A percentile compares a stretch with the other conserved stretches of the same genome.
Conservation (phyloP, 1,140 invertebrate genomes). For the Acyrthosiphon pisum region DNA sequence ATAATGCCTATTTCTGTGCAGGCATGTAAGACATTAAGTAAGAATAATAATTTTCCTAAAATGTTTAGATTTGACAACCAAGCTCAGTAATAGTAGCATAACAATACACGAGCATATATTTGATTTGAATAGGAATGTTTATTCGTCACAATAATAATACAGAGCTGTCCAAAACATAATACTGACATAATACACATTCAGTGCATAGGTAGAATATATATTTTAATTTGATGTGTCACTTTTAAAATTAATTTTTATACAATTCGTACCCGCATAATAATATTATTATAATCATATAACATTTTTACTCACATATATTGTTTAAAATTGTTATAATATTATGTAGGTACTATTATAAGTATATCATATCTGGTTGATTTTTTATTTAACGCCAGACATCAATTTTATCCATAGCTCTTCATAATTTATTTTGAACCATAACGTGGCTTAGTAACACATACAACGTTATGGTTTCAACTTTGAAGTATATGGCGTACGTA, state of each 20-base stretch:
- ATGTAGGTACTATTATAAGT: too few relatives aligned
- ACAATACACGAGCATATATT: neutral
- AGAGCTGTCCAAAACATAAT: neutral
- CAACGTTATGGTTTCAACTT: neutral
- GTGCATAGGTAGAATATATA: neutral
- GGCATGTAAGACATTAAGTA: neutral
- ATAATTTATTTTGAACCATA: neutral
- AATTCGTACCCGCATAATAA: neutral
- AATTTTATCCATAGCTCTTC: neutral
- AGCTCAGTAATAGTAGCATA: neutral
- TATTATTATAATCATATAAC: neutral
- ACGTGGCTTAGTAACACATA: neutral
- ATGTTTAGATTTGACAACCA: neutral
- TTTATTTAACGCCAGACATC: neutral
- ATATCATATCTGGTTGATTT: neutral
- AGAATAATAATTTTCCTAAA: neutral
- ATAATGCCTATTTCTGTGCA: neutral
- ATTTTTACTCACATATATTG: neutral
- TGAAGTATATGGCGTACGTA: neutral
- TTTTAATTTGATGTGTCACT: neutral
- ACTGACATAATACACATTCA: neutral
- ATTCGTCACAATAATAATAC: neutral
- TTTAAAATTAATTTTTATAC: conserved; percentile 2
- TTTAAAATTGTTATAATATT: neutral
- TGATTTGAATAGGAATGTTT: neutral